Percentiles rank a stretch among this genome's conserved stretches.
Evolutionary conservation across 2,797 vertebrate species (phyloP).

Genomic region (Bovichtus variegatus): DNA sequence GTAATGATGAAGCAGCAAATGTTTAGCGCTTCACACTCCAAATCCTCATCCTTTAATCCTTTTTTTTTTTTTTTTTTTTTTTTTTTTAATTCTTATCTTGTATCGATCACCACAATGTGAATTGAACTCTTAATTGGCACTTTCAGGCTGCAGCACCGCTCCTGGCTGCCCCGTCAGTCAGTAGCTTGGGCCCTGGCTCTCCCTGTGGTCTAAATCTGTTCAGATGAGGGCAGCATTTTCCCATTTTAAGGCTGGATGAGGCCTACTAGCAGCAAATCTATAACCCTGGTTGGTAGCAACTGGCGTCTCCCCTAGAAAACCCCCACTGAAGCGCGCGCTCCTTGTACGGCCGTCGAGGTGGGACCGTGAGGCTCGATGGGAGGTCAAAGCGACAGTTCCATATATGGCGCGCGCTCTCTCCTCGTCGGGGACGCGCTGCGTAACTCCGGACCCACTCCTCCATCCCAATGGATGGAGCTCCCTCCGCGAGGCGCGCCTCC

Average conservation of each 20-base stretch:
- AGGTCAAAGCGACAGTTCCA: conserved; percentile 90
- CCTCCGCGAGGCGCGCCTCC: conserved; percentile 47
- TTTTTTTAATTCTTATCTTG: background rate
- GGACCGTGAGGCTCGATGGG: conserved; percentile 85
- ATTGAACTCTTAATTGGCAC: conserved; percentile 46
- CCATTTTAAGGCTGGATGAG: conserved; percentile 79
- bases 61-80: background rate
- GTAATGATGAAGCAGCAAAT: background rate
- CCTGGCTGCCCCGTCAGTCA: conserved; percentile 30
- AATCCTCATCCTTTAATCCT: background rate
- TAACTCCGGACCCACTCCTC: conserved; percentile 57
- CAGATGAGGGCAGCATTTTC: conserved; percentile 80
- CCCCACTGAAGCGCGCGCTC: conserved; percentile 83
- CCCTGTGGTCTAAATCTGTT: conserved; percentile 74
- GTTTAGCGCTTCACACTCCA: background rate
- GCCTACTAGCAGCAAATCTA: conserved; percentile 77
- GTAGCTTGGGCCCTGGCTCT: conserved; percentile 21
- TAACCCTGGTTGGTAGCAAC: conserved; percentile 82
- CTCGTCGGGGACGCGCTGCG: conserved; percentile 71
- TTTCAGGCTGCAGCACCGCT: background rate
- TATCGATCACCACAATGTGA: conserved; percentile 11
- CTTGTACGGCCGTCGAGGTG: conserved; percentile 92
- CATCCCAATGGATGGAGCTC: conserved; percentile 50
- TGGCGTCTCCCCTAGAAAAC: conserved; percentile 77
- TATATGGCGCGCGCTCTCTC: conserved; percentile 91